A percentile compares a stretch with the other conserved stretches of the same genome.
These are phyloP conservation scores for Erebia palarica DNA, from an alignment of 2,888 invertebrate genomes.

Conservation along the genomic window DNA sequence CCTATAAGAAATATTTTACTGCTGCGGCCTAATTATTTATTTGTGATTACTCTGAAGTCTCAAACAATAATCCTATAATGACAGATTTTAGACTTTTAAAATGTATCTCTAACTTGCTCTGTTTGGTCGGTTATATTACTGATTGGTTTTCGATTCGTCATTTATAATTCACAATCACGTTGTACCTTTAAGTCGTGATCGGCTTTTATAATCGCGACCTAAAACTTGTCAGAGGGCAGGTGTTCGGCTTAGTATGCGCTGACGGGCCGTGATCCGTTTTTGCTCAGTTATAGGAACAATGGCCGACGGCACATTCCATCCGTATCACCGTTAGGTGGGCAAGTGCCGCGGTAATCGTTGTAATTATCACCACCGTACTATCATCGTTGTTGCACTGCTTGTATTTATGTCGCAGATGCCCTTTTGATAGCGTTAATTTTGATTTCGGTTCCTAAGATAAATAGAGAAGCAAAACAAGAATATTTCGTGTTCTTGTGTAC, in stretches of 20 bases:
- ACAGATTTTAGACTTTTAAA: no score
- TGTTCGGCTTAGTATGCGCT: slow-evolving; percentile 63
- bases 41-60: no score
- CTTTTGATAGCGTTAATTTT: slow-evolving; percentile 12
- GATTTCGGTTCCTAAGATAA: slow-evolving; percentile 3
- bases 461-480: no score
- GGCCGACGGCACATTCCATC: slow-evolving; percentile 71
- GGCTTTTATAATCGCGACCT: slow-evolving; percentile 26
- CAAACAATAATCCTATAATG: no score
- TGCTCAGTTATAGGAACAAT: slow-evolving; percentile 68
- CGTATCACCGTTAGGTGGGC: slow-evolving; percentile 69
- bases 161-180: slow-evolving; percentile 24
- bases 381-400: neutral
- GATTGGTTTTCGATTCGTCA: neutral
- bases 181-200: slow-evolving; percentile 23
- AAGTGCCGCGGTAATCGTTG: slow-evolving; percentile 63
- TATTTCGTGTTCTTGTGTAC: no score
- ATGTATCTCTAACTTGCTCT: no score
- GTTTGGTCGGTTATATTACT: no score
- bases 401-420: slow-evolving; percentile 17
- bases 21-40: no score
- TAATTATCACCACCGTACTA: slow-evolving; percentile 50
- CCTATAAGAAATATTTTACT: no score
- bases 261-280: slow-evolving; percentile 65
- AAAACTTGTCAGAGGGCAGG: slow-evolving; percentile 47